These are phyloP conservation scores for Synanthedon andrenaeformis DNA, from an alignment of 2,888 invertebrate genomes.

Conservation along the genomic window DNA sequence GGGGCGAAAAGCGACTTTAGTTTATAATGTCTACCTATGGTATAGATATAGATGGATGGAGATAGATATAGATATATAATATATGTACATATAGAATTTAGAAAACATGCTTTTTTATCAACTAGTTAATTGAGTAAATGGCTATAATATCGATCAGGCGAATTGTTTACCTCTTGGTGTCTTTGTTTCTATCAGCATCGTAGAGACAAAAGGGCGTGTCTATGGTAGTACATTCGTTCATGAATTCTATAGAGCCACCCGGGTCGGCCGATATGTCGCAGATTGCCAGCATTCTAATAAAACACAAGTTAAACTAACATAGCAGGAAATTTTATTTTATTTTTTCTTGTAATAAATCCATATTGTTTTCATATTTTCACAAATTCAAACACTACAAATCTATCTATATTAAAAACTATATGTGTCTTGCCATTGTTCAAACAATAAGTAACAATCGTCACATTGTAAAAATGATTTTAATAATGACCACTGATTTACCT, in stretches of 20 bases:
- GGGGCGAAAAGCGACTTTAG: too few relatives aligned
- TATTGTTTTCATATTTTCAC: background rate
- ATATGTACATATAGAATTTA: too few relatives aligned
- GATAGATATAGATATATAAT: too few relatives aligned
- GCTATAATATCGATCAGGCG: too few relatives aligned
- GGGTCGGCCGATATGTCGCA: constrained; percentile 99
- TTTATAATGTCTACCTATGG: too few relatives aligned
- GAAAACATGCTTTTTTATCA: too few relatives aligned
- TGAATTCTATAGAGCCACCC: constrained; percentile 98
- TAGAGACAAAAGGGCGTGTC: constrained; percentile 99
- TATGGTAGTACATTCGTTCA: constrained; percentile 99
- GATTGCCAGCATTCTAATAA: constrained; percentile 85
- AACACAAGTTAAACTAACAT: background rate
- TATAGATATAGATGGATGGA: too few relatives aligned
- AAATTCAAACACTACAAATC: background rate
- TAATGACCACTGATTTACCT: constrained; percentile 27
- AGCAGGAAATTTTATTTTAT: background rate
- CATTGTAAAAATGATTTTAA: too few relatives aligned
- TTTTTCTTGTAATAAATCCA: background rate
- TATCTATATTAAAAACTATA: background rate
- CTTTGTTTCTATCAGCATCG: constrained; percentile 97
- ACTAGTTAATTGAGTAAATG: too few relatives aligned
- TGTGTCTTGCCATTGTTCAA: too few relatives aligned
- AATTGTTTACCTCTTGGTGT: constrained; percentile 80
- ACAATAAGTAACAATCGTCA: too few relatives aligned